Evolutionary conservation across 1,140 invertebrate species (phyloP), one percentile per base, ranked within the genome.

Genomic region (Cardiocondyla obscurior): DNA sequence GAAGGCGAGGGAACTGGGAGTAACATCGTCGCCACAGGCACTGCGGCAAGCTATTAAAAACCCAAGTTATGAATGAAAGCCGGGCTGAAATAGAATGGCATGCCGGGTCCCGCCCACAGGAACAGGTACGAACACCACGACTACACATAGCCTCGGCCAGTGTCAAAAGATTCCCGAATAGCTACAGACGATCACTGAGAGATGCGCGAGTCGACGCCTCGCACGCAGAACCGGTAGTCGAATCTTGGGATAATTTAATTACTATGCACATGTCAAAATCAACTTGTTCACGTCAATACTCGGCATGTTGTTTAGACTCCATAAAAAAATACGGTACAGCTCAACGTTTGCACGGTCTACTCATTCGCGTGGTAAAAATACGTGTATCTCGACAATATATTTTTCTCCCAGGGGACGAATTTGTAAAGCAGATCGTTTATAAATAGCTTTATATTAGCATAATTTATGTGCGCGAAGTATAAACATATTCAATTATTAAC

Each of bases 31-130:
- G 88, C 83, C 81, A 85, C 87, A 84, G 88, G 88, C 86, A 83
- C 72, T 85, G 86, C 87, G 87, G 90, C 77, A 85, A 90, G 92
- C 93, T 94, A 93, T 94, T 93, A 94, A 93, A 94, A 94, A 92
- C 90, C 85, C 88, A 84, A 93, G 91, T 94, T 93, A 93, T 94
- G 93, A 94, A 94, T 94, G 93, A 94, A 93, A 93, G 90, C 91
- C 85, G 87, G 81, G 90, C 92, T 94, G 92, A 94, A 94, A 93
- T 93, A 94, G 93, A 94, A 92, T 93, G 93, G 92, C 91, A 93
- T 84, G 90, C 85, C 85, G 86, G 86, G 91, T 91, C 90, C 91
- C 91, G 91, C 92, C 92, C 91, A 93, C 92, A 88, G 85, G 84
- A 88, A 89, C 79, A 88, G 88, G 77, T 86, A 87, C 85, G 85